These are phyloP conservation scores for Hydrolagus affinis DNA, from an alignment of 2,113 vertebrate species.

Conservation along the genomic window DNA sequence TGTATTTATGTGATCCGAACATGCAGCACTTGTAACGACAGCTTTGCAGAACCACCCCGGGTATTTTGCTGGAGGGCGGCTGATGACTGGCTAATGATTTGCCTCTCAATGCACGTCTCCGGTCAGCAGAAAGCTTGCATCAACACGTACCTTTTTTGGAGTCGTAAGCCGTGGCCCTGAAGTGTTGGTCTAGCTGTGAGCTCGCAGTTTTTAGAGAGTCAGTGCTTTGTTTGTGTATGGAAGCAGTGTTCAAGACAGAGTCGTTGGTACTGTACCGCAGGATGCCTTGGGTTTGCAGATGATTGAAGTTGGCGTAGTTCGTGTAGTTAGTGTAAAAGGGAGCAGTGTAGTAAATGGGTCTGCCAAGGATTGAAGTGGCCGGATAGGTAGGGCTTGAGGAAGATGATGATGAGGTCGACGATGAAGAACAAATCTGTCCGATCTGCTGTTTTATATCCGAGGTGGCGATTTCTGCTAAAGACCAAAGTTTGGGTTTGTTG, in stretches of 20 bases:
- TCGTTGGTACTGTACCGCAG: slow-evolving; percentile 79
- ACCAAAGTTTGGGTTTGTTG: slow-evolving; percentile 91
- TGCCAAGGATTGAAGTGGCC: slow-evolving; percentile 81
- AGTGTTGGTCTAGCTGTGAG: slow-evolving; percentile 73
- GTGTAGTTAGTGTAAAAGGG: slow-evolving; percentile 96
- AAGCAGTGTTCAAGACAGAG: slow-evolving; percentile 58
- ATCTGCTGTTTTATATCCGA: slow-evolving; percentile 85
- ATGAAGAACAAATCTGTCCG: slow-evolving; percentile 61
- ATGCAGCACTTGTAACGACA: background rate
- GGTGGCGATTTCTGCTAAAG: slow-evolving; percentile 93
- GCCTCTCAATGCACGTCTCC: background rate
- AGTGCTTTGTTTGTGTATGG: slow-evolving; percentile 68
- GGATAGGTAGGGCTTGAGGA: slow-evolving; percentile 75
- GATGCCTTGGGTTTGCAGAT: slow-evolving; percentile 88
- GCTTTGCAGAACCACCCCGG: background rate
- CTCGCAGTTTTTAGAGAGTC: slow-evolving; percentile 74
- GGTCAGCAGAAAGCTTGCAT: slow-evolving; percentile 24
- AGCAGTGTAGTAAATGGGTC: slow-evolving; percentile 94
- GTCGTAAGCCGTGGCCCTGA: slow-evolving; percentile 74
- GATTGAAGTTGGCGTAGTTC: slow-evolving; percentile 94
- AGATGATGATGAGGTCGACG: slow-evolving; percentile 63
- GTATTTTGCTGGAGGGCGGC: background rate
- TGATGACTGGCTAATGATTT: background rate
- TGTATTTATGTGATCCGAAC: background rate
- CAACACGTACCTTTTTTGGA: slow-evolving; percentile 87